Percentiles rank a stretch among this genome's conserved stretches.
These are phyloP conservation scores for Cherax destructor DNA, from an alignment of 1,140 invertebrate species.

Conservation along the genomic window DNA sequence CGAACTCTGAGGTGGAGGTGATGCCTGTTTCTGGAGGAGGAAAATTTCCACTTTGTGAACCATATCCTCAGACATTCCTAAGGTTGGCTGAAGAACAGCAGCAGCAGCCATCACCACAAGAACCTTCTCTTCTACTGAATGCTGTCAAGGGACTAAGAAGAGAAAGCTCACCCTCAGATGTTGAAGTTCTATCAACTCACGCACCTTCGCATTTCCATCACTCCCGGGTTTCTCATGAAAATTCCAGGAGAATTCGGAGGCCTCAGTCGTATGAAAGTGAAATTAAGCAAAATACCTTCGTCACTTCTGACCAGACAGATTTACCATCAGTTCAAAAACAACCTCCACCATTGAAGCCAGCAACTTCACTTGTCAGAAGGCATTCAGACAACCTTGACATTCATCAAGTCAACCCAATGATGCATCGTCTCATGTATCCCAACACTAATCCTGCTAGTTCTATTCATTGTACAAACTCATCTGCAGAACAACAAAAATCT, in stretches of 20 bases:
- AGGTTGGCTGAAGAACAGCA: constrained; percentile 29
- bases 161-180: constrained; percentile 9
- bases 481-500: constrained; percentile 22
- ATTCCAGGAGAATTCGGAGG: constrained; percentile 10
- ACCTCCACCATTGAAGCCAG: constrained; percentile 56
- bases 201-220: constrained; percentile 3
- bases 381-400: constrained; percentile 45
- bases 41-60: constrained; percentile 32
- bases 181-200: constrained; percentile 15
- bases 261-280: constrained; percentile 31
- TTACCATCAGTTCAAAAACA: constrained; percentile 43
- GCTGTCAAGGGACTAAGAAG: constrained; percentile 14
- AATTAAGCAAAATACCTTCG: constrained; percentile 22
- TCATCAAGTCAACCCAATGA: neutral
- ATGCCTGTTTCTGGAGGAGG: constrained; percentile 44
- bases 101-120: constrained; percentile 1
- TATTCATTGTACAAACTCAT: constrained; percentile 24
- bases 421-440: constrained; percentile 42
- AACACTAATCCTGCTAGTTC: constrained; percentile 6
- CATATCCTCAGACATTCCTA: constrained; percentile 29
- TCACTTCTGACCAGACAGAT: constrained; percentile 55
- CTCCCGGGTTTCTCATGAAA: neutral
- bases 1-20: constrained; percentile 52
- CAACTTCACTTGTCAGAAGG: constrained; percentile 43
- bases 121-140: constrained; percentile 27